Base-by-base conservation (phyloP, 2,113 vertebrate genomes). In the Cromileptes altivelis region DNA sequence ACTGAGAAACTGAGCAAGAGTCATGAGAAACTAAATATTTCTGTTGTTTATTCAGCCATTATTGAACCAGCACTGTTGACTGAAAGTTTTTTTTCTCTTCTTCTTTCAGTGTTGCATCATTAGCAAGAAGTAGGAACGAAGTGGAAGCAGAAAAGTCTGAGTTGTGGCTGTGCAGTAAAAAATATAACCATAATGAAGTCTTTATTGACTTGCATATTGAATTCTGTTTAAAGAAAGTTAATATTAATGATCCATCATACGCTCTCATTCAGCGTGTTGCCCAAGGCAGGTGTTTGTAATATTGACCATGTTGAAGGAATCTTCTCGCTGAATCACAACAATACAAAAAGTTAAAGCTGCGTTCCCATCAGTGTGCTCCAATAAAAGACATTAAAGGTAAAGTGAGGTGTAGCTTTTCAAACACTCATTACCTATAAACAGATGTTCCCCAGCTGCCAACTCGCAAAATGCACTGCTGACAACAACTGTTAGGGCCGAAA, bases 371-470 rank as follows among this genome's bases (percentile, higher is more conserved):
- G 88, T 85, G 82, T 60, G 82, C 86, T 77, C 89, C 84, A 91
- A 91, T 94, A 94, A 94, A 93, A 91, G 62, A 88, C 90, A 90
- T 91, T 94, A 92, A 92, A 94, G 93, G 94, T 95, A 93, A 90
- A 93, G 89, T 81, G 88, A 93, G 92, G 90, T 93, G 91, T 87
- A 86, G 92, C 88, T 92, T 91, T 92, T 87, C 87, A 87, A 90
- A 91, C 89, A 85, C 89, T 92, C 92, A 91, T 92, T 91, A 91
- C 90, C 88, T 93, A 92, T 92, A 89, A 94, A 95, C 94, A 94
- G 94, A 95, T 96, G 95, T 94, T 94, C 88, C 81, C 85, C 93
- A 94, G 92, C 91, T 95, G 95, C 91, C 84, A 72, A 81, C 91
- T 91, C 89, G 68, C 92, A 91, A 90, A 93, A 90, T 12, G 81